A percentile compares a stretch with the other conserved stretches of the same genome.
Conservation (phyloP, 2,888 invertebrate genomes). For the Polydrusus cervinus region DNA sequence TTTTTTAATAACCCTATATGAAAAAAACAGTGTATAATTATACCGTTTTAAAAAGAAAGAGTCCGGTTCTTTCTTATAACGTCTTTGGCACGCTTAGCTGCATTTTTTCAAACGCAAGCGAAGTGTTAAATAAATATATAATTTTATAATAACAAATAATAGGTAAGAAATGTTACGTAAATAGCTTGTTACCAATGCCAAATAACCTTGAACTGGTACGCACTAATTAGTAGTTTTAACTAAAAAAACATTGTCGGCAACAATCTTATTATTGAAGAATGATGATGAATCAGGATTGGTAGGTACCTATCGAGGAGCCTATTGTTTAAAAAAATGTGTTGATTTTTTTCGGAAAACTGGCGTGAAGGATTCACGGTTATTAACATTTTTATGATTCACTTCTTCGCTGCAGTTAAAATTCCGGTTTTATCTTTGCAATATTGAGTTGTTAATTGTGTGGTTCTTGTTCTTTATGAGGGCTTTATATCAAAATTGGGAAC, state of each 20-base stretch:
- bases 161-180: not conserved
- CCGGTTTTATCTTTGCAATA: too few species aligned
- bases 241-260: not conserved
- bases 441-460: too few species aligned
- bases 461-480: too few species aligned
- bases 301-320: too few species aligned
- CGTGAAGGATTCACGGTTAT: too few species aligned
- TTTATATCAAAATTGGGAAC: too few species aligned
- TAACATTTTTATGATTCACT: too few species aligned
- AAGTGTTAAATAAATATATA: not conserved
- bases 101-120: not conserved
- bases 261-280: not conserved
- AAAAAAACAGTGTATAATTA: too few species aligned
- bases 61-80: not conserved
- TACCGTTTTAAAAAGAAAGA: not conserved
- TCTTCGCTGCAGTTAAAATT: too few species aligned
- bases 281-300: not conserved
- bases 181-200: not conserved
- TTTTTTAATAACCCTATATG: too few species aligned
- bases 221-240: not conserved
- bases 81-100: not conserved
- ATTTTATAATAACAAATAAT: not conserved
- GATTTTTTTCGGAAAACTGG: too few species aligned
- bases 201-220: slow-evolving; percentile 1
- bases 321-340: too few species aligned